Conservation (phyloP, 2,113 vertebrate genomes). For the Suncus etruscus region DNA sequence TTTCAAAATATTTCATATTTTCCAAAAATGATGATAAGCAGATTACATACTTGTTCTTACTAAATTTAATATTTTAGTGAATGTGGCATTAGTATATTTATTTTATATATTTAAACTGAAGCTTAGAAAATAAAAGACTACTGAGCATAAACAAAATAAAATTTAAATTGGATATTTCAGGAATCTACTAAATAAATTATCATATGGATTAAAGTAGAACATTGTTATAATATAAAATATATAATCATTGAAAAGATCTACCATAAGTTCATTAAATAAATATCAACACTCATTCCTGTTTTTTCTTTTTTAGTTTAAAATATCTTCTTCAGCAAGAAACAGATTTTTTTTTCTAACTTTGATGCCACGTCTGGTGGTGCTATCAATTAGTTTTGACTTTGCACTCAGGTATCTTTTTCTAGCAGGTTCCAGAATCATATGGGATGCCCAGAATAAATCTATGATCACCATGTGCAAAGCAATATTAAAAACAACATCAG, state of each 20-base stretch:
- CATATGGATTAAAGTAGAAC: slow-evolving; percentile 42
- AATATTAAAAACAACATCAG: neutral
- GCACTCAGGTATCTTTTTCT: no score
- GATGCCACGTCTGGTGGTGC: no score
- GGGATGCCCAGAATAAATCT: no score
- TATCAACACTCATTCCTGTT: neutral
- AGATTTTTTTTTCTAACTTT: neutral
- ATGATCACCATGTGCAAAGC: no score
- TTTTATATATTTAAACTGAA: slow-evolving; percentile 1
- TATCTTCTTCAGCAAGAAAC: slow-evolving; percentile 52
- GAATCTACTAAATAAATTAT: slow-evolving; percentile 8
- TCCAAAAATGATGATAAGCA: neutral
- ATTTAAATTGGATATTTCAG: slow-evolving; percentile 29
- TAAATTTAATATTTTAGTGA: slow-evolving; percentile 48
- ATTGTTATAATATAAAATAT: neutral
- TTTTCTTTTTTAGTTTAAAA: slow-evolving; percentile 63
- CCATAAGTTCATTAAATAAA: neutral
- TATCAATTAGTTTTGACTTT: no score
- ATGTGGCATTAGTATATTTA: neutral
- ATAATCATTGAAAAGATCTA: neutral
- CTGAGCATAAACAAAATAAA: neutral
- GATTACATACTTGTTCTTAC: slow-evolving; percentile 37
- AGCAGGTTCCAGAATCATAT: no score
- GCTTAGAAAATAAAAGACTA: slow-evolving; percentile 2
- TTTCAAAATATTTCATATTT: slow-evolving; percentile 14